phyloP scores from a whole-genome alignment of 2,113 vertebrate species.

The Lampris megalopsis region DNA sequence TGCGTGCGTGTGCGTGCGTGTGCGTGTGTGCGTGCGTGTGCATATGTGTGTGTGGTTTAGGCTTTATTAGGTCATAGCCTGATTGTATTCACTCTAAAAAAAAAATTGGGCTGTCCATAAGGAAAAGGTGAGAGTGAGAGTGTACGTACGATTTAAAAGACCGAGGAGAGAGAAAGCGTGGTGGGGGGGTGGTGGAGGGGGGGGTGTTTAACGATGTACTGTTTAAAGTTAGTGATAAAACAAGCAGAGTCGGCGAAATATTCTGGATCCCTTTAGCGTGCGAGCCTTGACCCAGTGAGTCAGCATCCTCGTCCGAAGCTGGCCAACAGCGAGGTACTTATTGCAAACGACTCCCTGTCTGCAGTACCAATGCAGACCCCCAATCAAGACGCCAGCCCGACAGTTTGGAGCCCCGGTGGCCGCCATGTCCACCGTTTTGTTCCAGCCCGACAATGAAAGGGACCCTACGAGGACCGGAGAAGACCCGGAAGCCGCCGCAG shows the following conservation, averaged over 20 bases:
- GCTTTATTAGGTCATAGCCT: slow-evolving; percentile 3
- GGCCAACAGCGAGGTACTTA: neutral
- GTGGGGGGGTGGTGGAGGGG: neutral
- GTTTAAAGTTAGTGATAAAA: neutral
- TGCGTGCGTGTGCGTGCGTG: slow-evolving; percentile 24
- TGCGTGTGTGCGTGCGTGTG: slow-evolving; percentile 16
- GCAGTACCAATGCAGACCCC: neutral
- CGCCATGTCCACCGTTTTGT: slow-evolving; percentile 11
- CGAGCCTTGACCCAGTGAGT: slow-evolving; percentile 16
- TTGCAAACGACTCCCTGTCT: slow-evolving; percentile 10
- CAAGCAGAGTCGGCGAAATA: slow-evolving; percentile 58
- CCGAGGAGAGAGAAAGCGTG: slow-evolving; percentile 22
- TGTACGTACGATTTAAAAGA: too few relatives aligned
- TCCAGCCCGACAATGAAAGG: neutral
- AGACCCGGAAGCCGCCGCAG: slow-evolving; percentile 62
- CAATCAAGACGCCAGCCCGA: slow-evolving; percentile 6
- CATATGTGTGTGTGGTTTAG: neutral
- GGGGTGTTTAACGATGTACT: slow-evolving; percentile 41
- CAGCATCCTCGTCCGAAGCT: slow-evolving; percentile 17
- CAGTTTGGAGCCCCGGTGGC: slow-evolving; percentile 10
- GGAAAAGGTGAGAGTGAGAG: slow-evolving; percentile 35
- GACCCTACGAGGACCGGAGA: slow-evolving; percentile 6
- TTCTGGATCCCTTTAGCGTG: slow-evolving; percentile 20
- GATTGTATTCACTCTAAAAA: slow-evolving; percentile 26
- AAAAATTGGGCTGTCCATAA: slow-evolving; percentile 40